Evolutionary conservation across 2,113 vertebrate species (phyloP).

Genomic region (Cathartes aura): DNA sequence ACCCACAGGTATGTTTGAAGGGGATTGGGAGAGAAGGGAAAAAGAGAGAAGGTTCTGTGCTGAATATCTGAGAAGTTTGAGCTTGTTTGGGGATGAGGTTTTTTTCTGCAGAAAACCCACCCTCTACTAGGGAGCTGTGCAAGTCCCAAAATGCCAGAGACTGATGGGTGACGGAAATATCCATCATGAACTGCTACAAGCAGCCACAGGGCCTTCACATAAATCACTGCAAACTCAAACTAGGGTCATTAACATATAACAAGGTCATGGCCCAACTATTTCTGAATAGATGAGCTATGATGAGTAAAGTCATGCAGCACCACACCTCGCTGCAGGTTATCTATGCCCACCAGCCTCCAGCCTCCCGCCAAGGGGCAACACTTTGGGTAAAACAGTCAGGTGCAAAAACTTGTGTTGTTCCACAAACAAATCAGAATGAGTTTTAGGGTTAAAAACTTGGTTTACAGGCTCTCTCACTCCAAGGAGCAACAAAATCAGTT

Average conservation of each 20-base stretch:
- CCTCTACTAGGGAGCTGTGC: neutral
- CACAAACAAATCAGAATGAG: neutral
- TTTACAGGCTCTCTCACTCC: neutral
- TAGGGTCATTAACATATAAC: neutral
- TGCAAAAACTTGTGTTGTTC: neutral
- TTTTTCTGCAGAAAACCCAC: constrained; percentile 28
- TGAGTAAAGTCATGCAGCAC: neutral
- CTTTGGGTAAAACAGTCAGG: fast-evolving
- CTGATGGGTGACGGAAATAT: neutral
- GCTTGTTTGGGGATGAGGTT: neutral
- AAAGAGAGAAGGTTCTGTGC: constrained; percentile 60
- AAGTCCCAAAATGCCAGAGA: neutral
- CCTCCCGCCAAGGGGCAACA: neutral
- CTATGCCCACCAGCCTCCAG: neutral
- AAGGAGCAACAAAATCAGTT: neutral
- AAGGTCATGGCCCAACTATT: neutral
- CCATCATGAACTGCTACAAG: neutral
- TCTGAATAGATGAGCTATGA: neutral
- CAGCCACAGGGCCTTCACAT: neutral
- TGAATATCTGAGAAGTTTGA: constrained; percentile 19
- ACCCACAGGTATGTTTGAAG: constrained; percentile 70
- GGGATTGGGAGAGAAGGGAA: constrained; percentile 25
- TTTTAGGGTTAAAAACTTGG: neutral
- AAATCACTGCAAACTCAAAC: constrained; percentile 15
- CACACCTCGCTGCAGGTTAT: neutral